A percentile compares a stretch with the other conserved stretches of the same genome.
Conservation (phyloP, 2,888 invertebrate species). For the Pachliopta kotzebuea region DNA sequence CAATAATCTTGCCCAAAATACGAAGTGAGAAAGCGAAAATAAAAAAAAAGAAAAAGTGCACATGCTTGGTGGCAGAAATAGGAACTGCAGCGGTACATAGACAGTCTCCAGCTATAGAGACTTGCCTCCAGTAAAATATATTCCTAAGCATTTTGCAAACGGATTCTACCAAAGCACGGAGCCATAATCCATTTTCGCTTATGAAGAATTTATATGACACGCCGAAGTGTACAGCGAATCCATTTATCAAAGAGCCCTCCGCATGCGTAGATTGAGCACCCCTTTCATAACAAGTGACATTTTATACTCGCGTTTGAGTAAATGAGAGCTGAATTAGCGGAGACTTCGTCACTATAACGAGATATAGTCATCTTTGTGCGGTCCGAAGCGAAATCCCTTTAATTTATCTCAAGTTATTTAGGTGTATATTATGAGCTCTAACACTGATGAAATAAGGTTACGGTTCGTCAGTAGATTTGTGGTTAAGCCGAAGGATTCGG, state of each 20-base stretch:
- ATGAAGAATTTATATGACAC: constrained; percentile 24
- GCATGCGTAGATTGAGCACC: constrained; percentile 50
- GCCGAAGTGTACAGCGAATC: constrained; percentile 37
- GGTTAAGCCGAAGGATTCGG: constrained; percentile 37
- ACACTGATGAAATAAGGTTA: constrained; percentile 35
- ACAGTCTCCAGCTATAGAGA: no score
- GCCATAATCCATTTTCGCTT: background rate
- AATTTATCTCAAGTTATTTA: constrained; percentile 33
- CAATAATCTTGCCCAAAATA: no score
- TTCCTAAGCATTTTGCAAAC: no score
- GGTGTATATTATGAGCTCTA: constrained; percentile 31
- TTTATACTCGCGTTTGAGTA: constrained; percentile 36
- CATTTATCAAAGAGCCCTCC: constrained; percentile 43
- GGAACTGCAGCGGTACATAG: no score
- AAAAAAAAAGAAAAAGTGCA: no score
- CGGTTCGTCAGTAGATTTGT: constrained; percentile 32
- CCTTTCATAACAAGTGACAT: constrained; percentile 46
- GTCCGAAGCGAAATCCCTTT: constrained; percentile 54
- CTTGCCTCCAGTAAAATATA: no score
- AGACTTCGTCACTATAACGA: constrained; percentile 40
- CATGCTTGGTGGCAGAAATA: no score
- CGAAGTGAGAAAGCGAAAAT: no score
- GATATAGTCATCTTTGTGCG: constrained; percentile 38
- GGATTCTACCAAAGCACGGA: no score
- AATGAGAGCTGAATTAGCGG: constrained; percentile 45